Evolutionary conservation across 1,140 invertebrate species (phyloP), one percentile per base, ranked within the genome.

Genomic region (Adoxophyes honmai): DNA sequence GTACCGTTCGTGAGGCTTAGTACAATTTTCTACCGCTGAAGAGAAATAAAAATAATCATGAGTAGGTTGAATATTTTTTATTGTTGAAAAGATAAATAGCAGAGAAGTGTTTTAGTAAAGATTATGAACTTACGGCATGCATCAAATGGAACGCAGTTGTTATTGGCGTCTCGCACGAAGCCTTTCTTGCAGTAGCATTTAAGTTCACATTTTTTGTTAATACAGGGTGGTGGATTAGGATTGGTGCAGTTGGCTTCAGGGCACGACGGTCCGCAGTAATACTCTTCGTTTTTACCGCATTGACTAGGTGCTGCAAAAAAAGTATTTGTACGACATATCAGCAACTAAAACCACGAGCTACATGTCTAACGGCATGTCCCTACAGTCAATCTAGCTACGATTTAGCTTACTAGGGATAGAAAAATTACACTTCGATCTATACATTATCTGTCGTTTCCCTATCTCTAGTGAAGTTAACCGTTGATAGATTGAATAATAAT

Each of bases 71-170:
- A n/a, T n/a, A n/a, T n/a, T n/a, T n/a, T n/a, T n/a, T n/a, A n/a
- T n/a, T n/a, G n/a, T n/a, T n/a, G n/a, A n/a, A n/a, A 6, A 28
- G 21, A 28, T 28, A 28, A 28, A 28, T 28, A 28, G 2, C 21
- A n/a, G n/a, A n/a, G 4, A 34, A 34, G 9, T 34, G 9, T 34
- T 4, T 36, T 36, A 36, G 9, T 7, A 2, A 4, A 36, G 34
- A n/a, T 38, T 11, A 28, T n/a, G 11, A 28, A 55, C 53, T 55
- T 55, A 55, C 53, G 53, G 10, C 53, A 55, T 21, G 14, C 8
- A 16, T 55, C 16, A 7, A 6, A 10, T 0, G 35, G 36, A 21
- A 55, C 16, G 16, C 53, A 55, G 18, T 36, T 18, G 1, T 37
- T 37, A 35, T 36, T 37, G 13, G 16, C 15, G 16, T 55, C 36